Conservation (phyloP, 2,797 vertebrate genomes). For the Trematomus bernacchii region DNA sequence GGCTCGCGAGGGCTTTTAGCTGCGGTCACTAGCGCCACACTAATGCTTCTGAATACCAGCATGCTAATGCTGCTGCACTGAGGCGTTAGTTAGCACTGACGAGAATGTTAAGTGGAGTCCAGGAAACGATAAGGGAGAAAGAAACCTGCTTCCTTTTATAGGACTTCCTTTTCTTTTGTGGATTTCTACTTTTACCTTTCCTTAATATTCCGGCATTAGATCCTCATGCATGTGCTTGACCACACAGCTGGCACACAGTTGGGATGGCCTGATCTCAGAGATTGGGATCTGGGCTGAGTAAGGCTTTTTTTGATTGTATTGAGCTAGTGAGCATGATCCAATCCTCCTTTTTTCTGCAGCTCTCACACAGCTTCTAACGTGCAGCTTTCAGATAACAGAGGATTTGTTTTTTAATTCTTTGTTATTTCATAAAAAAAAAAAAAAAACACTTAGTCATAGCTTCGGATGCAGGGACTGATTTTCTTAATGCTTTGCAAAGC, state of each 20-base stretch:
- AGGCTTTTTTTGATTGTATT: no score
- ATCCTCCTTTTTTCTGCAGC: no score
- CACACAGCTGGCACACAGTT: background rate
- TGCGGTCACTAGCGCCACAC: slow-evolving; percentile 21
- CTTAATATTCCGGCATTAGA: background rate
- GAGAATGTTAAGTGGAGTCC: background rate
- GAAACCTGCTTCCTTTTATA: background rate
- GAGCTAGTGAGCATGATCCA: no score
- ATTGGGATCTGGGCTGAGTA: no score
- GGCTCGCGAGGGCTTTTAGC: slow-evolving; percentile 26
- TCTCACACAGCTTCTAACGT: no score
- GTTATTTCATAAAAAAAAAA: no score
- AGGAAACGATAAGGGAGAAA: background rate
- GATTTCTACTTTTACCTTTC: slow-evolving; percentile 11
- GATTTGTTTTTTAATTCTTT: no score
- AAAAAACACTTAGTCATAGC: no score
- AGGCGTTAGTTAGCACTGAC: slow-evolving; percentile 9
- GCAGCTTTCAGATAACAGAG: no score
- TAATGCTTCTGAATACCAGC: slow-evolving; percentile 58
- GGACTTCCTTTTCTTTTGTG: slow-evolving; percentile 6
- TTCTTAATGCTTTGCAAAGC: no score
- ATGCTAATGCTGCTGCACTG: slow-evolving; percentile 43
- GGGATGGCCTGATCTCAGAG: no score
- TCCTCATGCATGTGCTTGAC: slow-evolving; percentile 18
- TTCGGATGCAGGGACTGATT: no score